phyloP scores from a whole-genome alignment of 2,113 vertebrate species.

The Heteronetta atricapilla region DNA sequence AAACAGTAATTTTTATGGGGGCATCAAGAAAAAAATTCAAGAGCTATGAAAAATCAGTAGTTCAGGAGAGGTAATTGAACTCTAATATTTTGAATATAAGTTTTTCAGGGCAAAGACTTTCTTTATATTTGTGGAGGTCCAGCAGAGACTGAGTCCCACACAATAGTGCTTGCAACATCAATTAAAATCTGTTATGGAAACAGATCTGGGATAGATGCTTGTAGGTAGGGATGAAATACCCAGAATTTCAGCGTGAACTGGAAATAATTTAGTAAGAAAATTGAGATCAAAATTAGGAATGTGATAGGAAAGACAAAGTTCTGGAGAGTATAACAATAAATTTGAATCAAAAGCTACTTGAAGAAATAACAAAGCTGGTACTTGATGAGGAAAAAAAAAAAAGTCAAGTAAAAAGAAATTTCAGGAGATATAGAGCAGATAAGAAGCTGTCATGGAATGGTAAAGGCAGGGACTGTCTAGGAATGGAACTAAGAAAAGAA shows the following conservation, averaged over 20 bases:
- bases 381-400: accelerated
- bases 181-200: neutral
- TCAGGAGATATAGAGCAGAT: neutral
- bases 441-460: neutral
- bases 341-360: neutral
- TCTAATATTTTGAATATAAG: neutral
- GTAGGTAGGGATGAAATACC: neutral
- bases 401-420: neutral
- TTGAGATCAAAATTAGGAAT: neutral
- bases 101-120: neutral
- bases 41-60: neutral
- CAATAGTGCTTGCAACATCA: neutral
- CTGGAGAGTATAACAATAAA: neutral
- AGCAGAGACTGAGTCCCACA: neutral
- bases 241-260: neutral
- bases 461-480: neutral
- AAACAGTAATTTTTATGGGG: neutral
- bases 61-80: neutral
- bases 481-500: neutral
- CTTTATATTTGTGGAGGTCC: neutral
- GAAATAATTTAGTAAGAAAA: neutral
- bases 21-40: neutral
- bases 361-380: neutral
- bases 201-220: neutral
- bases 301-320: neutral